Evolutionary conservation across 1,140 invertebrate genomes (phyloP).

Genomic region (Aphelinus atriplicis): DNA sequence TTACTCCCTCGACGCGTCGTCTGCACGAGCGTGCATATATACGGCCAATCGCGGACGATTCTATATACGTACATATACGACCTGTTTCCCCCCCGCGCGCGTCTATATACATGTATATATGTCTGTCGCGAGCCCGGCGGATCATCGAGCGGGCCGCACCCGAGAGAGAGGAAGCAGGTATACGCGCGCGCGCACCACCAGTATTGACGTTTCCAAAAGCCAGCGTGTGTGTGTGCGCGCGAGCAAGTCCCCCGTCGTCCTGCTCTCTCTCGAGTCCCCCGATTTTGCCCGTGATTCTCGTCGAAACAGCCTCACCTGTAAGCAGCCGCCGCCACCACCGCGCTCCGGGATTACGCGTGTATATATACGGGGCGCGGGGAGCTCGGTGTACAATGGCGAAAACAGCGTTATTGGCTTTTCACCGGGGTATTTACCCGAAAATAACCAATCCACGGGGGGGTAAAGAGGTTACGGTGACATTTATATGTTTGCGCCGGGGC

Average conservation of each 20-base stretch:
- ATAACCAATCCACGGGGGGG: slow-evolving; percentile 58
- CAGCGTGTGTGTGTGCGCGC: too few relatives aligned
- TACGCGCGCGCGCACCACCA: background rate
- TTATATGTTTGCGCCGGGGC: too few relatives aligned
- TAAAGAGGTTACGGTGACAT: too few relatives aligned
- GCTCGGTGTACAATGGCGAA: slow-evolving; percentile 55
- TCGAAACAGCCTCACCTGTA: too few relatives aligned
- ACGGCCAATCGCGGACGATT: background rate
- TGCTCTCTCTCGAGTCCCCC: too few relatives aligned
- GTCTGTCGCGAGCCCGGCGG: slow-evolving; percentile 41
- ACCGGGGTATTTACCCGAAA: slow-evolving; percentile 67
- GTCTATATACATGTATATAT: slow-evolving; percentile 49
- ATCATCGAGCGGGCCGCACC: slow-evolving; percentile 33
- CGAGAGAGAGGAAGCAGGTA: background rate
- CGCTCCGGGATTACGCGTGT: too few relatives aligned
- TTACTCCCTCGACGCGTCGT: too few relatives aligned
- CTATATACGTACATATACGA: too few relatives aligned
- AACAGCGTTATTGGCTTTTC: slow-evolving; percentile 67
- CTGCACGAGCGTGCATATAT: background rate
- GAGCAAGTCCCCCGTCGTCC: too few relatives aligned
- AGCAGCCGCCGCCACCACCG: too few relatives aligned
- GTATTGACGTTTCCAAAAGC: background rate
- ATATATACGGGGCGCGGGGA: slow-evolving; percentile 40
- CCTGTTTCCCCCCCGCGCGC: slow-evolving; percentile 23
- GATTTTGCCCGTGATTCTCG: too few relatives aligned